Percentiles rank a stretch among this genome's conserved stretches.
These are phyloP conservation scores for Azorinus chamasolen DNA, from an alignment of 2,888 invertebrate species.

Conservation along the genomic window DNA sequence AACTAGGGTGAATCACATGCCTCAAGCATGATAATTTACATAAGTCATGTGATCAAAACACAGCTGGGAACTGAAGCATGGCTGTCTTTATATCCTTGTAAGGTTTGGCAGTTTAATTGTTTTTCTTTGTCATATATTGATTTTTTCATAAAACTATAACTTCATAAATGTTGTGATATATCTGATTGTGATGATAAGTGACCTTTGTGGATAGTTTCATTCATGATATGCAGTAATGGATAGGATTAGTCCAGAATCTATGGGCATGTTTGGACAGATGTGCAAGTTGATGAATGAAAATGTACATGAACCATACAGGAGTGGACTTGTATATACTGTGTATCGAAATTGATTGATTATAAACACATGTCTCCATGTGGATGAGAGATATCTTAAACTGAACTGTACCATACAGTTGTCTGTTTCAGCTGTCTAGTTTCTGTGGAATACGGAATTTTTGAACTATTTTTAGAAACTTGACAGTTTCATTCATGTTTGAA, in stretches of 20 bases:
- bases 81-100: constrained; percentile 58
- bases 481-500: constrained; percentile 55
- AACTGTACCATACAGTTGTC: too few relatives aligned
- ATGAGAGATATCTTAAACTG: background rate
- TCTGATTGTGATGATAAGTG: background rate
- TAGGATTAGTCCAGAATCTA: constrained; percentile 2
- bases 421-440: background rate
- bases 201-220: background rate
- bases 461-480: constrained; percentile 64
- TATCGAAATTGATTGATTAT: too few relatives aligned
- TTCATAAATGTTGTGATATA: background rate
- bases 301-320: constrained; percentile 55
- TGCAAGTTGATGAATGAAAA: constrained; percentile 59
- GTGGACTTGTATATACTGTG: constrained; percentile 22
- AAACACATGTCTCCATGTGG: too few relatives aligned
- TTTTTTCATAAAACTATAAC: constrained; percentile 28
- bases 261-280: constrained; percentile 53
- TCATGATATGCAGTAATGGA: background rate
- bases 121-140: constrained; percentile 57
- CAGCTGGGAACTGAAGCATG: constrained; percentile 69
- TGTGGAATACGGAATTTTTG: constrained; percentile 24
- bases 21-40: constrained; percentile 65
- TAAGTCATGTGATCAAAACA: constrained; percentile 82
- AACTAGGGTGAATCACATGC: constrained; percentile 74
- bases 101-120: constrained; percentile 62